Evolutionary conservation across 2,113 vertebrate species (phyloP), one percentile per base, ranked within the genome.

Genomic region (Phycodurus eques): DNA sequence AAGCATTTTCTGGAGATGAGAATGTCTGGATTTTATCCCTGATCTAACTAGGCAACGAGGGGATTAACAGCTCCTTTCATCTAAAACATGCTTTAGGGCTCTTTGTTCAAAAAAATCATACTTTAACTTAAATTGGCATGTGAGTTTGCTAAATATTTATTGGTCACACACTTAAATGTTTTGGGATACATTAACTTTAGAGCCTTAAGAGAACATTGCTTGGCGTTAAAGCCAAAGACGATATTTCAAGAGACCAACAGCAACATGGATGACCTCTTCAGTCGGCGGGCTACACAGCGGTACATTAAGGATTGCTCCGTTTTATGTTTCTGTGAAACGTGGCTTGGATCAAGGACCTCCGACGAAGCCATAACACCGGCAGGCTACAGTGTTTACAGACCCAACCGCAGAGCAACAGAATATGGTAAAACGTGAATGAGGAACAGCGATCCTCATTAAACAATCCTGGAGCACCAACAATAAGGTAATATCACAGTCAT

Each of bases 31-130:
- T 84, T 80, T 80, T 75, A 82, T 87, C 83, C 78, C 80, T 72
- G 75, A 85, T 83, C 67, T 86, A 81, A 85, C 78, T 72, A 77
- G 68, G 76, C 76, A 83, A 73, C 78, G 78, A 76, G 78, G 76
- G 86, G 82, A 88, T 88, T 86, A 88, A 77, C 77, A 54, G 39
- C 57, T 70, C 33, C 77, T 86, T 83, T 84, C 67, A 82, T 82
- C 76, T 80, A 44, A 78, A 87, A 83, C 54, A 70, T 62, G 88
- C 86, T 85, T 33, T 60, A 13, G 83, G 89, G 75, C 77, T 85
- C 66, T 82, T 81, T 84, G 81, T 79, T 87, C 2, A 9, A 59
- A 47, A 81, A 59, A 22, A 42, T 42, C 20, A 72, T 67, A 71
- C 75, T 81, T 74, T 72, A 76, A 84, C 63, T 73, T 46, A 59